Percentiles rank a stretch among this genome's conserved stretches.
These are phyloP conservation scores for Polypedilum pembai DNA, from an alignment of 1,140 invertebrate species.

Conservation along the genomic window DNA sequence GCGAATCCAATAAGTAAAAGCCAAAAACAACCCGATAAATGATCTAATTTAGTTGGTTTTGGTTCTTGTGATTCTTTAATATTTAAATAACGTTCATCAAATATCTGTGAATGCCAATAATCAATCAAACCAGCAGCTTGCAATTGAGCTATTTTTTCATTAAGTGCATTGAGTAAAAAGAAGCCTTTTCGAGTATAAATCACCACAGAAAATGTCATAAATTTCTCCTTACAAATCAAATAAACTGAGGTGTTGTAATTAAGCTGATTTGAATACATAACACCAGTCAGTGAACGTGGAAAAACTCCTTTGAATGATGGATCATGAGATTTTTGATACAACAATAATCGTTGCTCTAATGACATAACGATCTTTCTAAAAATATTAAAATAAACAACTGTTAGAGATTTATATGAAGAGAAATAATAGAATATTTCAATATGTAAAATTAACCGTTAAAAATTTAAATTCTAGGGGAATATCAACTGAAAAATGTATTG, in stretches of 20 bases:
- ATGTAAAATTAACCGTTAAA: no score
- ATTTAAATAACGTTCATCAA: neutral
- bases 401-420: no score
- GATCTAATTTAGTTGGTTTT: neutral
- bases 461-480: no score
- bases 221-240: conserved; percentile 8
- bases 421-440: no score
- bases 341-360: neutral
- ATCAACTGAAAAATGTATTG: no score
- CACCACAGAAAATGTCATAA: neutral
- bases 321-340: neutral
- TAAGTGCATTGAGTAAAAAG: neutral
- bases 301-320: neutral
- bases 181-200: neutral
- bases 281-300: neutral
- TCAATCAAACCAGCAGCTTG: conserved; percentile 5
- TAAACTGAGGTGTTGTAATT: neutral
- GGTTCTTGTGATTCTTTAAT: neutral
- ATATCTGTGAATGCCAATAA: conserved; percentile 7
- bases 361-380: neutral
- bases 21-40: neutral
- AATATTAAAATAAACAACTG: neutral
- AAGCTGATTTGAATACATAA: neutral
- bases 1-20: neutral
- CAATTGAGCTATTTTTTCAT: neutral